Base-by-base conservation (phyloP, 2,888 invertebrate species). In the Julus scandinavius region DNA sequence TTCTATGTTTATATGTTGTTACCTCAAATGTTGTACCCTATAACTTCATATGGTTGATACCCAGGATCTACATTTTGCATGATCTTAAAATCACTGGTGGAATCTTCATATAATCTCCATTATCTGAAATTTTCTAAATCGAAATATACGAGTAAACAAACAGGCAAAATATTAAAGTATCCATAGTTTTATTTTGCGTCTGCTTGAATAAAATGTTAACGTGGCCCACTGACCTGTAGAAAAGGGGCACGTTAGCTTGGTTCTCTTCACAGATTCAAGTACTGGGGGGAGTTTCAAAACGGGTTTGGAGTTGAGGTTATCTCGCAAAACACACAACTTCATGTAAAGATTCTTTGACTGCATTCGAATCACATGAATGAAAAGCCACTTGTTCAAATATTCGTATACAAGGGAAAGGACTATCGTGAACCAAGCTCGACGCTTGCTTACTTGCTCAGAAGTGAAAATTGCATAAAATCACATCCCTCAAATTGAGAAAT, bases 381-480 rank as follows among this genome's bases (percentile, higher is more conserved):
- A 63, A 63, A 63, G 63, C 63, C 63, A 63, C 63, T 63, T 63
- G 20, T 63, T 63, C 63, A 63, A 63, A 20, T 63, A 63, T 63
- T 63, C 63, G 63, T 63, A 63, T 63, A 63, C 63, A 63, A 4
- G 63, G 17, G 63, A 63, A 63, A 63, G 63, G 63, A 63, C 63
- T 20, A 63, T 20, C 63, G 3, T 63, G 20, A 20, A 6, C 63
- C 20, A 63, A 63, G 63, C 63, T 20, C 20, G 63, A n/a, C 63
- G 20, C 1, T 63, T 63, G 63, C 63, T 63, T 29, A 29, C 29
- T 29, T 63, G 63, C 63, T 63, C 20, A 1, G 63, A 63, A 63
- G 63, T 63, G 63, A 63, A 63, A 63, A 63, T 63, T 63, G 63
- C 63, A 63, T 63, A 63, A 63, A 63, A 63, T 20, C n/a, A 63